These are phyloP conservation scores for Tapirus indicus DNA, from an alignment of 2,797 vertebrate genomes.

Conservation along the genomic window DNA sequence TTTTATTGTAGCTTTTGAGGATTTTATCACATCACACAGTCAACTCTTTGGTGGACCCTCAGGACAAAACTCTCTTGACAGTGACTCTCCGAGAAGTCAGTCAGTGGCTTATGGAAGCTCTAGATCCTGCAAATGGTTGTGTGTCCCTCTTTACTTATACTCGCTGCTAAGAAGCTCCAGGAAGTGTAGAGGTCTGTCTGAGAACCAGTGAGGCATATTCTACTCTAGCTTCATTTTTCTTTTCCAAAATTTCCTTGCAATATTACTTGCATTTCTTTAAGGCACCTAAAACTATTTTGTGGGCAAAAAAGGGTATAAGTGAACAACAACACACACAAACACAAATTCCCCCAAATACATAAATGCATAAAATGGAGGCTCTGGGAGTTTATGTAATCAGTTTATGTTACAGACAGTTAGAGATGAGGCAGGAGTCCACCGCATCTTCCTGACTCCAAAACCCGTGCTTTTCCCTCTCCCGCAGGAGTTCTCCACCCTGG, in stretches of 20 bases:
- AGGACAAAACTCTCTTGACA: background rate
- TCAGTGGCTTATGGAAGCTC: background rate
- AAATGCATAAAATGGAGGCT: background rate
- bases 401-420: background rate
- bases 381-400: background rate
- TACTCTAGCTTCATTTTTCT: background rate
- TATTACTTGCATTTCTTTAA: background rate
- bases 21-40: background rate
- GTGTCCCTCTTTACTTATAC: background rate
- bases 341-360: background rate
- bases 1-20: background rate
- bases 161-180: background rate
- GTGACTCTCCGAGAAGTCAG: background rate
- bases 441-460: background rate
- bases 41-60: background rate
- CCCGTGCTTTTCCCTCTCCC: background rate
- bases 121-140: background rate
- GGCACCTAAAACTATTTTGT: background rate
- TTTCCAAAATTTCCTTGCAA: background rate
- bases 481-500: background rate
- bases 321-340: background rate
- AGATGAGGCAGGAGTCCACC: background rate
- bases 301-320: background rate
- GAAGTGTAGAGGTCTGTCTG: background rate
- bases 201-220: background rate